phyloP scores from a whole-genome alignment of 2,113 vertebrate genomes.

The Bos javanicus region DNA sequence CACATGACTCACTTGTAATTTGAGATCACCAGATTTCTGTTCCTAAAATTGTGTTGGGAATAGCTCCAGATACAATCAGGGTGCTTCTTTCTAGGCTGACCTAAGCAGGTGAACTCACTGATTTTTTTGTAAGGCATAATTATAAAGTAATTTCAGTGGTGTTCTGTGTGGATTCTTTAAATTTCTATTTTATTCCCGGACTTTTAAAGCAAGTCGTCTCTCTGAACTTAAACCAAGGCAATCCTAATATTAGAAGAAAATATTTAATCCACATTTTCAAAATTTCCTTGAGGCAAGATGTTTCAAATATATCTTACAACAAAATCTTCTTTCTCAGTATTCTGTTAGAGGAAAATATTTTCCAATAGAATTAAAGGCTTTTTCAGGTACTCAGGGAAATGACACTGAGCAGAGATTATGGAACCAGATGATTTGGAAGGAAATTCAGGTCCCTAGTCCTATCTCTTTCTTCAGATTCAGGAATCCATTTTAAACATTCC shows the following conservation, averaged over 20 bases:
- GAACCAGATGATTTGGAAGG: not conserved
- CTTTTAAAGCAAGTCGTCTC: not conserved
- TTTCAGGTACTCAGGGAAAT: not conserved
- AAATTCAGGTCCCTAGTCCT: not conserved
- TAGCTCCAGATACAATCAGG: not conserved
- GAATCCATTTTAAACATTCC: not conserved
- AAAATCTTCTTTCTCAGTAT: not conserved
- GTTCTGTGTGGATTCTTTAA: not conserved
- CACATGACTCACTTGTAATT: not conserved
- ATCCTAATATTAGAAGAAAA: not conserved
- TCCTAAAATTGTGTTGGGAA: not conserved
- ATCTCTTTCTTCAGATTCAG: not conserved
- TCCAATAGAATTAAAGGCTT: not conserved
- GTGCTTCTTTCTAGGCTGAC: not conserved
- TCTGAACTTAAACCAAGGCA: not conserved
- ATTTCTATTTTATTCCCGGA: not conserved
- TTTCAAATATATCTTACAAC: not conserved
- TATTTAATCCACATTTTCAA: not conserved
- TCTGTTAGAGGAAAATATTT: not conserved
- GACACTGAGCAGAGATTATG: not conserved
- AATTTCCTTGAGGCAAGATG: not conserved
- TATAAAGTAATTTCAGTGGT: not conserved
- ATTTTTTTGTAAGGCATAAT: not conserved
- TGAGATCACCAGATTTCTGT: not conserved
- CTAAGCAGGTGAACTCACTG: not conserved